Evolutionary conservation across 2,888 invertebrate genomes (phyloP).

Genomic region (Oscheius onirici): DNA sequence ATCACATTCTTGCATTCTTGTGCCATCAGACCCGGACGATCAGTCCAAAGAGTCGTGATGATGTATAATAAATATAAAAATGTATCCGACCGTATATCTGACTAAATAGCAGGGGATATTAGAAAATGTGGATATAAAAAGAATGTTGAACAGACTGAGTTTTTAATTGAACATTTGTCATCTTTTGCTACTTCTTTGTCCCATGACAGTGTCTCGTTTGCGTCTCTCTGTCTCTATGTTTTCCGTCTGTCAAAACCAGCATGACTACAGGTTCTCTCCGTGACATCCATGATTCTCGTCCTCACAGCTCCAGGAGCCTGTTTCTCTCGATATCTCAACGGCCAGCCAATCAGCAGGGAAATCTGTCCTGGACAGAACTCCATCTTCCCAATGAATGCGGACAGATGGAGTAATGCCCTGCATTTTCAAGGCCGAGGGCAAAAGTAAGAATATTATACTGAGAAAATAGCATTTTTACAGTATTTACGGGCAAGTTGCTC

Average conservation of each 20-base stretch:
- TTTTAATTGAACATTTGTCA: too few relatives aligned
- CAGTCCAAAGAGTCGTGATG: too few relatives aligned
- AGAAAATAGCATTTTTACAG: conserved; percentile 46
- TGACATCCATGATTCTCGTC: conserved; percentile 68
- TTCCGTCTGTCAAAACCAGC: too few relatives aligned
- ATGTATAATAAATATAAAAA: too few relatives aligned
- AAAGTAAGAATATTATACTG: conserved; percentile 51
- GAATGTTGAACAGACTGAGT: too few relatives aligned
- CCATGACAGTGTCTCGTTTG: too few relatives aligned
- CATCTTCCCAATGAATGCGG: conserved; percentile 72
- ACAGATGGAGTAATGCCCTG: conserved; percentile 69
- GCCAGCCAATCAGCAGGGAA: conserved; percentile 56
- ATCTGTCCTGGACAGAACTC: conserved; percentile 69
- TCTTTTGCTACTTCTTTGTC: too few relatives aligned
- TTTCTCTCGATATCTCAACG: conserved; percentile 65
- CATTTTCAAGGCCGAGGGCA: conserved; percentile 70
- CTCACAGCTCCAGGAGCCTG: conserved; percentile 71
- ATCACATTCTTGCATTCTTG: too few relatives aligned
- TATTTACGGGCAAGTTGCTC: conserved; percentile 70
- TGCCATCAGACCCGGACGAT: too few relatives aligned
- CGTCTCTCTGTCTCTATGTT: background rate
- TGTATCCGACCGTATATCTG: too few relatives aligned
- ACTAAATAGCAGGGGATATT: too few relatives aligned
- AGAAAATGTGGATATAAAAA: too few relatives aligned
- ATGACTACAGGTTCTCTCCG: conserved; percentile 55